Conservation (phyloP, 2,888 invertebrate species). For the Drosophila nigricruria region DNA sequence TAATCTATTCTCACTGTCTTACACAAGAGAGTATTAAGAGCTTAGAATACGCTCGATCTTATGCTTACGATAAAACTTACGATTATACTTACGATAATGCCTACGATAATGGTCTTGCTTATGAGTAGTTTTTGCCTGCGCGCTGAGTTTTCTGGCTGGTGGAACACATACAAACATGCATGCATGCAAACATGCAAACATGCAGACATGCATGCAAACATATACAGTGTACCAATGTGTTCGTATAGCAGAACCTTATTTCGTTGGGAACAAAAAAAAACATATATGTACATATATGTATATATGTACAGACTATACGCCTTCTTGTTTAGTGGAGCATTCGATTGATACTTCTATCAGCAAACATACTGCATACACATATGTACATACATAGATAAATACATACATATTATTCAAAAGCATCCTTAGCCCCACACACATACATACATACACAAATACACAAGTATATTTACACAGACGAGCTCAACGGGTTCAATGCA, state of each 20-base stretch:
- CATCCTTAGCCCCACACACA: neutral
- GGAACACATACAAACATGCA: neutral
- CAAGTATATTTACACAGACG: neutral
- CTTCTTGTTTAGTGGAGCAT: neutral
- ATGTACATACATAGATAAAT: neutral
- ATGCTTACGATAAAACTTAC: neutral
- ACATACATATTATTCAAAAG: neutral
- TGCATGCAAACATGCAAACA: too few relatives aligned
- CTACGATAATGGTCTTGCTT: neutral
- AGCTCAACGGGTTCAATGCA: slow-evolving; percentile 1
- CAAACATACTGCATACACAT: neutral
- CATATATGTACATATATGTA: neutral
- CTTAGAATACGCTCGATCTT: neutral
- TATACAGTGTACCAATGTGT: too few relatives aligned
- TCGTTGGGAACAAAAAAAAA: too few relatives aligned
- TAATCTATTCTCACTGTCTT: neutral
- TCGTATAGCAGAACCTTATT: too few relatives aligned
- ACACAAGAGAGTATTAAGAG: neutral
- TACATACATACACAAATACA: neutral
- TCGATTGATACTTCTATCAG: neutral
- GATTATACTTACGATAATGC: neutral
- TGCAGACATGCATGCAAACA: neutral
- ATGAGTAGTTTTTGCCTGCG: too few relatives aligned
- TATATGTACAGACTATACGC: neutral
- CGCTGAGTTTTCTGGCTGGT: too few relatives aligned